These are phyloP conservation scores for Dysmachus trigonus DNA, from an alignment of 2,888 invertebrate genomes.

Conservation along the genomic window DNA sequence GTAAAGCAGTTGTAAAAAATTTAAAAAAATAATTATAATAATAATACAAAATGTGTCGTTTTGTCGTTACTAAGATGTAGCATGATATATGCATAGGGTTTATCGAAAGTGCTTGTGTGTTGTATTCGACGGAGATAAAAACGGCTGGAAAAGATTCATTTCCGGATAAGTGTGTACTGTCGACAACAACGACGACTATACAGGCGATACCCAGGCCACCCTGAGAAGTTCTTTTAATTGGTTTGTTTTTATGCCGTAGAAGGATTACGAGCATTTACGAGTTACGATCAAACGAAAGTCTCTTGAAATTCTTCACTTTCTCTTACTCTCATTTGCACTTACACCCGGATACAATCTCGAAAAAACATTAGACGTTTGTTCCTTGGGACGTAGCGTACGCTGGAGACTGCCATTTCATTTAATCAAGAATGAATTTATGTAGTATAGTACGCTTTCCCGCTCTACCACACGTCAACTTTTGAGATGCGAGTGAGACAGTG, in stretches of 20 bases:
- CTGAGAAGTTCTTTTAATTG: neutral
- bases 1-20: neutral
- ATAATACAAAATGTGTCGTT: neutral
- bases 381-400: constrained; percentile 24
- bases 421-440: constrained; percentile 38
- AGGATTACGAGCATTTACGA: constrained; percentile 11
- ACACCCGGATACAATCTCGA: neutral
- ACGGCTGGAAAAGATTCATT: neutral
- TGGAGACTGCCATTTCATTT: constrained; percentile 35
- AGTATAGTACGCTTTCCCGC: neutral
- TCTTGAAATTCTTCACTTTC: constrained; percentile 35
- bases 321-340: constrained; percentile 34
- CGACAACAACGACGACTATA: neutral
- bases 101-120: constrained; percentile 9
- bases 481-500: neutral
- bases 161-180: constrained; percentile 12
- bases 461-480: neutral
- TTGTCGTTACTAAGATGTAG: neutral
- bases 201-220: neutral
- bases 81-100: neutral
- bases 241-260: constrained; percentile 7
- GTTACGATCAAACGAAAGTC: constrained; percentile 41
- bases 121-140: constrained; percentile 1
- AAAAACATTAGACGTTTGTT: neutral
- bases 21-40: neutral